Evolutionary conservation across 2,888 invertebrate species (phyloP).

Genomic region (Tachina fera): DNA sequence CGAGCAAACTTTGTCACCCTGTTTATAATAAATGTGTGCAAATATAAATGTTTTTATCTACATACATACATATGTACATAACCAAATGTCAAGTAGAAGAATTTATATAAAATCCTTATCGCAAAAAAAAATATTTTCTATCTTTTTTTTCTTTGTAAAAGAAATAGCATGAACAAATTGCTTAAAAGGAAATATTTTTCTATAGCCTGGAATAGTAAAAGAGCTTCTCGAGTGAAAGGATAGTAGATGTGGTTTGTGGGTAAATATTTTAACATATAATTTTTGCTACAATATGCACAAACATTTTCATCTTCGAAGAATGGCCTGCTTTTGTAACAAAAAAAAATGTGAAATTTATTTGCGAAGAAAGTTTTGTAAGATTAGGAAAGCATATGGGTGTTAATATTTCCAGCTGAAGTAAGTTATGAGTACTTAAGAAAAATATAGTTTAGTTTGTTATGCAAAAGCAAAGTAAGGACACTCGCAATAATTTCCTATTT

Average conservation of each 20-base stretch:
- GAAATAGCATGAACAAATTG: conserved; percentile 9
- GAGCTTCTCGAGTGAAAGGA: not conserved
- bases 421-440: no score
- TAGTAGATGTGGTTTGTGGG: conserved; percentile 17
- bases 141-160: conserved; percentile 2
- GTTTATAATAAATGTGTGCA: conserved; percentile 4
- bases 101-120: conserved; percentile 68
- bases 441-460: no score
- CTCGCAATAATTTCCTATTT: no score
- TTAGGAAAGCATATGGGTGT: not conserved
- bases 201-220: conserved; percentile 38
- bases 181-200: conserved; percentile 38
- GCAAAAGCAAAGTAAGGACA: no score
- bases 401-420: not conserved
- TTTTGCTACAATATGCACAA: conserved; percentile 1
- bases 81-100: conserved; percentile 62
- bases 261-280: not conserved
- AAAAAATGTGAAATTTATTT: not conserved
- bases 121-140: conserved; percentile 14
- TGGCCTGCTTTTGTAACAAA: not conserved
- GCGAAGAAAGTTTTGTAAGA: not conserved
- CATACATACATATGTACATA: not conserved
- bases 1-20: not conserved
- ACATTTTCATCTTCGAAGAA: not conserved
- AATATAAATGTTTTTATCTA: conserved; percentile 24